Base-by-base conservation (phyloP, 1,140 invertebrate species). In the Papilio polytes region DNA sequence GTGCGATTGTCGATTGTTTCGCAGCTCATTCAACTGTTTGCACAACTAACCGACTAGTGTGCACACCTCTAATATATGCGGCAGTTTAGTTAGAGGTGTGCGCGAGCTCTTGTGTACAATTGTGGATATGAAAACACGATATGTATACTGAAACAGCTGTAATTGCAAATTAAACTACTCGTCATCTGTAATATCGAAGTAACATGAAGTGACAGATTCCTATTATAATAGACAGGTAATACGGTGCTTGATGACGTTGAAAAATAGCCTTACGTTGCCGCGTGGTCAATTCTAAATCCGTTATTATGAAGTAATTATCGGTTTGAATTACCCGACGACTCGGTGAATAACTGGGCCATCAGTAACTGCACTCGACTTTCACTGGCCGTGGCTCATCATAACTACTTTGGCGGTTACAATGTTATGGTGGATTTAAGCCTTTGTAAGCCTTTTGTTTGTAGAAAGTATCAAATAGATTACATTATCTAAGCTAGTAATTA, bases 321-420 rank as follows among this genome's bases (percentile, higher is more conserved):
- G n/a, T 12, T 76, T 31, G 74, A 76, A 53, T 76, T 76, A 76
- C 74, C 74, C 74, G 12, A 10, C 74, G 22, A 26, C 12, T 76
- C 41, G 44, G 20, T 46, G 74, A 46, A 46, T 51, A 76, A 76
- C 74, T 76, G 20, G 74, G 74, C 41, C 74, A 76, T 74, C 73
- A 26, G 74, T 76, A 76, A 76, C 74, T 76, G 46, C 46, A 76
- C 74, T 76, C 74, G 44, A 76, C 74, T 76, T 76, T 76, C 74
- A 76, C 74, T 76, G 74, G 13, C 44, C 31, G 26, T 15, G 9
- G 59, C 20, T 31, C 26, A 70, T 70, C 26, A 31, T 70, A 70
- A 70, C 63, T 12, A 66, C 22, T 66, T 66, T 66, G 63, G 26
- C 22, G 22, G 22, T 66, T 66, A 66, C 26, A 66, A 15, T 31